Base-by-base conservation (phyloP, 1,140 invertebrate species). In the Papilio polytes region DNA sequence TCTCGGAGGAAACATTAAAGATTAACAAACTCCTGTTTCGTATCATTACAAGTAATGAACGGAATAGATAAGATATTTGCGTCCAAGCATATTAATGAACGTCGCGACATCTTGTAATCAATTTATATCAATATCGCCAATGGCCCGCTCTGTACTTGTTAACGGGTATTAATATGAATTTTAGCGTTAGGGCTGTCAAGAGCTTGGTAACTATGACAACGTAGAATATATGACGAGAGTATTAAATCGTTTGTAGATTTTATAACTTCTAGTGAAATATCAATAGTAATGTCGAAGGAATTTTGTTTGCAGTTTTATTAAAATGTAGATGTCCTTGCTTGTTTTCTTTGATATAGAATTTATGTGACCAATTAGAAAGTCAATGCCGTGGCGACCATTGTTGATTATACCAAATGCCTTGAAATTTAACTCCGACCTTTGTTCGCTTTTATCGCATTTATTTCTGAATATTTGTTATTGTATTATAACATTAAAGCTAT, bases 121-220 rank as follows among this genome's bases (percentile, higher is more conserved):
- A 94, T 94, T 94, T 93, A 92, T 94, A 94, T 94, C 92, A 94
- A 94, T 94, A 94, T 91, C 88, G 89, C 89, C 92, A 93, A 91
- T 92, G 87, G 91, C 78, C 85, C 85, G 86, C 81, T 88, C 88
- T 89, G 89, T 91, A 88, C 89, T 92, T 92, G 91, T 93, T 94
- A 91, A 90, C 84, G 82, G 83, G 86, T 86, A 88, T 91, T 92
- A 92, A 94, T 91, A 89, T 93, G 91, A 93, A 93, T 91, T 93
- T 92, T 88, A 91, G 88, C 80, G 36, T 1, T 88, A 94, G 93
- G 93, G 93, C 74, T 94, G 90, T 10, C 83, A 81, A 59, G 66
- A 63, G 31, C 8, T 48, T 48, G 9, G 7, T 36, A 3, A 36
- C 31, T 36, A 26, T 26, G 26, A 26, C 26, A 26, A 26, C 26